Conservation (phyloP, 2,797 vertebrate species). For the Ceryle rudis region DNA sequence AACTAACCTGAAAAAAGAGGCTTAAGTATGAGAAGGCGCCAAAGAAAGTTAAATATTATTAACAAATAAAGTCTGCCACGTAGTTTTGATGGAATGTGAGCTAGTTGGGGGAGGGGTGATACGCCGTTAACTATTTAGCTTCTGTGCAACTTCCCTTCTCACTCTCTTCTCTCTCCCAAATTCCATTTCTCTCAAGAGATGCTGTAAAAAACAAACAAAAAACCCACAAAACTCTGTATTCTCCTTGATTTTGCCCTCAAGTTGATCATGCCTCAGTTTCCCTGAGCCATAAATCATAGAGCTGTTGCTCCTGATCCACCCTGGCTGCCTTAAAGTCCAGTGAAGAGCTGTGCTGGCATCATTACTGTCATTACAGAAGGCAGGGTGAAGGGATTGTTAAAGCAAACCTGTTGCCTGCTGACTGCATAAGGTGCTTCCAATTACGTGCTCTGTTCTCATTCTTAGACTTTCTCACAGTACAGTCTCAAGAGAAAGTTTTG, state of each 20-base stretch:
- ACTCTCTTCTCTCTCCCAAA: not conserved
- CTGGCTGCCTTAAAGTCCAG: not conserved
- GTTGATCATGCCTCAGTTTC: not conserved
- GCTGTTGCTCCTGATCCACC: not conserved
- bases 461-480: not conserved
- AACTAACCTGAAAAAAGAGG: constrained; percentile 61
- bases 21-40: constrained; percentile 72
- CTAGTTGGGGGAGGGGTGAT: not conserved
- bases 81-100: constrained; percentile 75
- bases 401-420: not conserved
- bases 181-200: not conserved
- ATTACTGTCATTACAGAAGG: not conserved
- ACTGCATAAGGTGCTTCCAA: not conserved
- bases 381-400: not conserved
- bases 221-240: not conserved
- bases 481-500: not conserved
- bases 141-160: not conserved
- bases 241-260: not conserved
- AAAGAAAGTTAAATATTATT: constrained; percentile 79
- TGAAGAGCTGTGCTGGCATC: not conserved
- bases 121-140: constrained; percentile 37
- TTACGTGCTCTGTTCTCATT: not conserved
- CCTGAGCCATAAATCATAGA: not conserved
- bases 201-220: not conserved
- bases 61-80: constrained; percentile 75